Base-by-base conservation (phyloP, 2,888 invertebrate genomes). In the Oscheius sp. region DNA sequence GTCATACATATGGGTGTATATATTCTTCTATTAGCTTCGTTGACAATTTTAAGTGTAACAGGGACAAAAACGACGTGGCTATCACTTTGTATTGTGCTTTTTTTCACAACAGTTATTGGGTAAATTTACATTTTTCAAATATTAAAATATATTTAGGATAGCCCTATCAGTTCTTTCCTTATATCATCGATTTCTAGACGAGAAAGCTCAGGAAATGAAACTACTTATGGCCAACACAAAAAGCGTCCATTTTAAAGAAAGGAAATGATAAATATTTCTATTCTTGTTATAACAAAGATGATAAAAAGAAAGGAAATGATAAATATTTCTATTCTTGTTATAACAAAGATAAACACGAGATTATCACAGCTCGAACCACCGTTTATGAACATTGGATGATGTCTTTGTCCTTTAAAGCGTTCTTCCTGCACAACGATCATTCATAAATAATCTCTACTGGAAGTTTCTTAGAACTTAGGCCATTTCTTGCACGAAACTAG, bases 161-260 rank as follows among this genome's bases (percentile, higher is more conserved):
- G 78, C 76, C 56, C 61, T 82, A 9, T 23, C 63, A 45, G 53
- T 81, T 1, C 56, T 81, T 2, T 72, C 75, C 2, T 27, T 70
- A 1, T 80, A 73, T 69, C 79, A 77, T 61, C 70, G 78, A 2
- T 82, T 81, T 66, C 27, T 82, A 41, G 76, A 78, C 23, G 79
- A 82, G 41, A 82, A 82, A 56, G 46, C 73, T 12, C 59, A 61
- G 21, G 78, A 73, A 0, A 46, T 82, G 58, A 69, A 73, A 5
- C 76, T 77, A n/a, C 59, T 82, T 21, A 52, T 82, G 46, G 75
- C 71, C 7, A 81, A 81, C 52, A 79, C 79, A 7, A 80, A 81
- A 70, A 76, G 75, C 13, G 82, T 82, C 41, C 79, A 79, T 56
- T 82, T 82, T 70, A 82, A 82, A 71, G 82, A 82, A 49, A 58